Base-by-base conservation (phyloP, 2,113 vertebrate species). In the Sturnus vulgaris region DNA sequence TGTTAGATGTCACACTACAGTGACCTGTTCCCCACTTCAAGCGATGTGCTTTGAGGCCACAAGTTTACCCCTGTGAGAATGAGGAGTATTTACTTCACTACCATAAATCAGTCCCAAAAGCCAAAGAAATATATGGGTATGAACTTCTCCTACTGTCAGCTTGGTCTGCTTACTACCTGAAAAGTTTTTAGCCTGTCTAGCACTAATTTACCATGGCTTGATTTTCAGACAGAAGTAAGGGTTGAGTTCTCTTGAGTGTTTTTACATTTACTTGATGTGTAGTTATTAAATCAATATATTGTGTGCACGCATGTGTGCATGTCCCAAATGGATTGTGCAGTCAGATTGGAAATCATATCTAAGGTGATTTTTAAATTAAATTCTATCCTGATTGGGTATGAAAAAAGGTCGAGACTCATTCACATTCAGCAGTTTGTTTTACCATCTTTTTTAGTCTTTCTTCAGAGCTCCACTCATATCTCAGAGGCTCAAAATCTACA, bases 221-320 rank as follows among this genome's bases (percentile, higher is more conserved):
- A 69, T 69, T 83, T 88, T 80, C 50, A 84, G 24, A 15, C 5
- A 56, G 27, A 87, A 75, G 6, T 33, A 33, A 78, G n/a, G 16
- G 9, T 8, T 70, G 42, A 40, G 25, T 81, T 82, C 3, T 77
- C 35, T 49, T 44, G 6, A 10, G 31, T 57, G 11, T 30, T 68
- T 86, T 20, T 24, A 42, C 13, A 18, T 61, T 63, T 42, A 20
- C 7, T 42, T 68, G 15, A 50, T 44, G 5, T 18, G 27, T 46
- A 57, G 27, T 16, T 73, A 20, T 50, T 84, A 9, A 9, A 73
- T n/a, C 22, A 64, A 23, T 23, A 30, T 33, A 61, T 14, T 49
- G 1, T 30, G 9, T 30, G 6, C 22, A 42, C 1, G 5, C 0
- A 5, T 7, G 4, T 33, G 23, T 56, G 23, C 30, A 11, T 53